Evolutionary conservation across 1,140 invertebrate genomes (phyloP).

Genomic region (Drosophila fuyamai): DNA sequence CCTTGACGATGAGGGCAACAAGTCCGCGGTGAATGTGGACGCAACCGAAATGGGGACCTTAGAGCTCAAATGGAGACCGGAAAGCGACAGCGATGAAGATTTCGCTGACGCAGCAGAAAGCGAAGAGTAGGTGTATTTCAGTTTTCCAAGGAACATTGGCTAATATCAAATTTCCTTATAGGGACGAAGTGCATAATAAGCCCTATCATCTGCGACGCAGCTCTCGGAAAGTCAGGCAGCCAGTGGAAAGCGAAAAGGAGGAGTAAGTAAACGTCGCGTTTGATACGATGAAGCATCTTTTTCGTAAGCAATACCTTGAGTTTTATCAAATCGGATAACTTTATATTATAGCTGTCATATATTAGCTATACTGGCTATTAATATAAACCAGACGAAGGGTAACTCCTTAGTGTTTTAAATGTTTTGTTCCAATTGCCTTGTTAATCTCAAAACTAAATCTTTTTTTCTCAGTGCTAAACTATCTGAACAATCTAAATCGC

Average conservation of each 20-base stretch:
- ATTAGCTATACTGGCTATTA: too few species aligned
- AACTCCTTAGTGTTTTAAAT: too few species aligned
- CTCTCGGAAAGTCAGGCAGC: conserved; percentile 36
- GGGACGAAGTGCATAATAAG: conserved; percentile 15
- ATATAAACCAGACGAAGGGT: too few species aligned
- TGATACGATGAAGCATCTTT: too few species aligned
- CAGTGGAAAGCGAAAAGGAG: conserved; percentile 46
- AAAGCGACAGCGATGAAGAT: conserved; percentile 37
- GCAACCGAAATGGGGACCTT: neutral
- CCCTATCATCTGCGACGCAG: conserved; percentile 43
- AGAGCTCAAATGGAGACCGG: conserved; percentile 35
- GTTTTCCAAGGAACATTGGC: neutral
- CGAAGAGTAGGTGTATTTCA: conserved; percentile 25
- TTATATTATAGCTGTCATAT: too few species aligned
- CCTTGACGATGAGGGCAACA: conserved; percentile 4
- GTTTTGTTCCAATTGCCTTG: too few species aligned
- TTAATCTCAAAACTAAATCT: neutral
- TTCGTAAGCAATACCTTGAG: too few species aligned
- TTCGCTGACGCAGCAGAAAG: neutral
- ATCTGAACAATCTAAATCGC: neutral
- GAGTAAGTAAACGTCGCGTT: neutral
- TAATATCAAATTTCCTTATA: neutral
- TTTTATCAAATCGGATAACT: too few species aligned
- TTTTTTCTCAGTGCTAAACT: neutral
- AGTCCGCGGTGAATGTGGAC: conserved; percentile 8